These are phyloP conservation scores for Asbolus verrucosus DNA, from an alignment of 1,140 invertebrate species.

Conservation along the genomic window DNA sequence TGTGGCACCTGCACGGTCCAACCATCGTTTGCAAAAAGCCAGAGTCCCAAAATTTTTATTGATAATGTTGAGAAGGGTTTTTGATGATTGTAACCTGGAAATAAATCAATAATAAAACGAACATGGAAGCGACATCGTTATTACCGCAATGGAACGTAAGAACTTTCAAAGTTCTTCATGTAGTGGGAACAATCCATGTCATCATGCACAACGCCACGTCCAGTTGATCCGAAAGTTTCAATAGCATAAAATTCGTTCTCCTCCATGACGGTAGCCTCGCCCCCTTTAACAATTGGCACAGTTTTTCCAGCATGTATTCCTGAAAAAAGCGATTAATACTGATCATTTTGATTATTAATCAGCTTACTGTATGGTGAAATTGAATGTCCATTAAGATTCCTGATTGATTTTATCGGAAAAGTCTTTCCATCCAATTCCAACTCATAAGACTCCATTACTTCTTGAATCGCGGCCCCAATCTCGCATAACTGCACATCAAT, in stretches of 20 bases:
- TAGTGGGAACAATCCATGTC: conserved; percentile 99
- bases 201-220: conserved; percentile 96
- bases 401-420: conserved; percentile 96
- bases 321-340: conserved; percentile 57
- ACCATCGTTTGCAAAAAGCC: conserved; percentile 98
- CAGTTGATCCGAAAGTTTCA: conserved; percentile 99
- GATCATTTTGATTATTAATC: conserved; percentile 13
- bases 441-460: conserved; percentile 99
- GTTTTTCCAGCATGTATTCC: conserved; percentile 99
- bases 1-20: conserved; percentile 95
- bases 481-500: conserved; percentile 98
- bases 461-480: conserved; percentile 97
- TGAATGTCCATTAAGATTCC: conserved; percentile 98
- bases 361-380: conserved; percentile 93
- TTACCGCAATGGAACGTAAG: conserved; percentile 87
- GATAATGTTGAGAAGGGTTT: conserved; percentile 93
- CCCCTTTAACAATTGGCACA: conserved; percentile 99
- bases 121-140: too few species aligned
- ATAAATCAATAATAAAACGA: conserved; percentile 56
- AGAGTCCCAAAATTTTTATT: conserved; percentile 98
- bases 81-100: conserved; percentile 93
- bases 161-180: conserved; percentile 98
- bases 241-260: conserved; percentile 99
- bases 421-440: conserved; percentile 97
- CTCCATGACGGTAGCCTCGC: conserved; percentile 97